Percentiles rank a stretch among this genome's conserved stretches.
phyloP scores from a whole-genome alignment of 2,797 vertebrate species.

The Lagodon rhomboides region DNA sequence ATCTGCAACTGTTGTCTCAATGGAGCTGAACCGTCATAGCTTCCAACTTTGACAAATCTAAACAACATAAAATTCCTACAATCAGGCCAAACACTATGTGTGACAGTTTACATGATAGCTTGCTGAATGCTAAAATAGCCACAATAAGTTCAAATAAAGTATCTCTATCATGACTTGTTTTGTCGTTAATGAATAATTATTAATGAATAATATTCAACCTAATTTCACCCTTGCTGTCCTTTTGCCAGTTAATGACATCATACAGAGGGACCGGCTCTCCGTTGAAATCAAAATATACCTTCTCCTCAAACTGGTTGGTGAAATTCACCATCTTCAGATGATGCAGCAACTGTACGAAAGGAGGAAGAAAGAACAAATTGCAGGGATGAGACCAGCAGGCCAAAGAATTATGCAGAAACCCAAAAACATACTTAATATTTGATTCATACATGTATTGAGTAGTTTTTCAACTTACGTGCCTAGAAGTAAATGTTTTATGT shows the following conservation, averaged over 20 bases:
- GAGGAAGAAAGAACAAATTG: not conserved
- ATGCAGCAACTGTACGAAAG: slow-evolving; percentile 73
- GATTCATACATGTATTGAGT: not conserved
- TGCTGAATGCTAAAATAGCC: not conserved
- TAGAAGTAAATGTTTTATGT: slow-evolving; percentile 49
- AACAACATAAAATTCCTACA: not conserved
- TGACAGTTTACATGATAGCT: not conserved
- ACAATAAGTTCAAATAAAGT: not conserved
- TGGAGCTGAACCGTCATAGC: slow-evolving; percentile 83
- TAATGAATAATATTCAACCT: slow-evolving; percentile 40
- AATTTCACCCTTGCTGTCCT: slow-evolving; percentile 66
- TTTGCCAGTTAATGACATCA: slow-evolving; percentile 87
- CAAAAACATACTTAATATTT: not conserved
- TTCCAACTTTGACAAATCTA: slow-evolving; percentile 84
- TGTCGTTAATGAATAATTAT: not conserved
- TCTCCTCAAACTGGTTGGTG: slow-evolving; percentile 82
- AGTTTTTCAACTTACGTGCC: slow-evolving; percentile 47
- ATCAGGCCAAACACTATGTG: not conserved
- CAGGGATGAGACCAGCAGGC: not conserved
- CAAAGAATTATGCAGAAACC: not conserved
- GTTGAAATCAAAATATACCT: slow-evolving; percentile 81
- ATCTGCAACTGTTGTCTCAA: slow-evolving; percentile 74
- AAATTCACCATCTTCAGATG: slow-evolving; percentile 82
- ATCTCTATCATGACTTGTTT: not conserved
- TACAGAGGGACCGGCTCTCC: slow-evolving; percentile 85